Conservation (phyloP, 2,888 invertebrate species). For the Pherbina coryleti region DNA sequence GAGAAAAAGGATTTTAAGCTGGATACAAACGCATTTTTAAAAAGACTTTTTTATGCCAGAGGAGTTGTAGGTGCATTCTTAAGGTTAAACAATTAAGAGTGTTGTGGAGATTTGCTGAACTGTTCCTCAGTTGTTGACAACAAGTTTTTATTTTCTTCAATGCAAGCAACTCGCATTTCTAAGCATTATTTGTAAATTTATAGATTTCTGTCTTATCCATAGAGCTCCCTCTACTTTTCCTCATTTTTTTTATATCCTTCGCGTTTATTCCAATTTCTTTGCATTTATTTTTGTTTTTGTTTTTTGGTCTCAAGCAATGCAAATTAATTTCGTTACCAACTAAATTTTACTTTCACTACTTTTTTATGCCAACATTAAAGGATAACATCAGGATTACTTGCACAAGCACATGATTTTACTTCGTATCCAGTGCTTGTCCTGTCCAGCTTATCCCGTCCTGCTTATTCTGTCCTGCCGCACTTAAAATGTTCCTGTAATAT, state of each 20-base stretch:
- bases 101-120: too few relatives aligned
- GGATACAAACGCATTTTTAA: not conserved
- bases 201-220: not conserved
- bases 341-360: not conserved
- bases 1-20: not conserved
- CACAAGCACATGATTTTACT: not conserved
- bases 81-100: too few relatives aligned
- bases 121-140: too few relatives aligned
- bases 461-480: not conserved
- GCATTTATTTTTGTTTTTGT: not conserved
- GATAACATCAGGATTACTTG: slow-evolving; percentile 10
- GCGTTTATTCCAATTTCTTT: not conserved
- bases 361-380: slow-evolving; percentile 10
- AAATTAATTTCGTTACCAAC: slow-evolving; percentile 5
- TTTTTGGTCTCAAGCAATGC: not conserved
- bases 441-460: too few relatives aligned
- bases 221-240: not conserved
- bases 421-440: not conserved
- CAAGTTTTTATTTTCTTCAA: too few relatives aligned
- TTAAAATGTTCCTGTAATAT: not conserved
- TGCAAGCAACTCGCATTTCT: not conserved
- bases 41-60: too few relatives aligned
- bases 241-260: not conserved
- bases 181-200: not conserved
- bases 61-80: too few relatives aligned